phyloP scores from a whole-genome alignment of 2,113 vertebrate species.

The Paracanthobrama guichenoti region DNA sequence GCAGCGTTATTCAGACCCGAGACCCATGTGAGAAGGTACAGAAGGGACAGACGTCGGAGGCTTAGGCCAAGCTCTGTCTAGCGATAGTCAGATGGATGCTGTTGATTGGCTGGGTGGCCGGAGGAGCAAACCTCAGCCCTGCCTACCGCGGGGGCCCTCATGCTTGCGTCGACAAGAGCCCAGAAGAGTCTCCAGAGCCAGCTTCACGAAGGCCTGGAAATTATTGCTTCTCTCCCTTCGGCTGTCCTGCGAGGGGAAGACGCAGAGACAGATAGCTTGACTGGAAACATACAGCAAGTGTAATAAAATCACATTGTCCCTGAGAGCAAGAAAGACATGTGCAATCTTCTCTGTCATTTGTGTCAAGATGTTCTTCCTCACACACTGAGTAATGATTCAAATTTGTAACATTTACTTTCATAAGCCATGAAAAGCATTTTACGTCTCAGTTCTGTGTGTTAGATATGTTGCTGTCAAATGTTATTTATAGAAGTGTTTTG shows the following conservation, averaged over 20 bases:
- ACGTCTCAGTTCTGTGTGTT: not conserved
- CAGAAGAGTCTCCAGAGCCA: slow-evolving; percentile 79
- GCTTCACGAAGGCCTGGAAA: slow-evolving; percentile 80
- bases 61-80: slow-evolving; percentile 54
- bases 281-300: slow-evolving; percentile 58
- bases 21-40: slow-evolving; percentile 43
- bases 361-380: not conserved
- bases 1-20: slow-evolving; percentile 54
- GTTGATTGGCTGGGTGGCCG: slow-evolving; percentile 4
- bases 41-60: slow-evolving; percentile 58
- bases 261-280: slow-evolving; percentile 67
- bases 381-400: not conserved
- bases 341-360: not conserved
- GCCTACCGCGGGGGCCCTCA: slow-evolving; percentile 62
- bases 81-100: slow-evolving; percentile 43
- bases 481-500: not conserved
- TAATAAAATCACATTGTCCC: not conserved
- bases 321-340: not conserved
- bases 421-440: not conserved
- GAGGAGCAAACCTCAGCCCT: slow-evolving; percentile 61
- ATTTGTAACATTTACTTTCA: not conserved
- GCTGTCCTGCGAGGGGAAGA: slow-evolving; percentile 74
- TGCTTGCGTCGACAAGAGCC: slow-evolving; percentile 75
- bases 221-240: slow-evolving; percentile 83
- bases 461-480: not conserved